Evolutionary conservation across 1,140 invertebrate genomes (phyloP).

Genomic region (Odontomachus brunneus): DNA sequence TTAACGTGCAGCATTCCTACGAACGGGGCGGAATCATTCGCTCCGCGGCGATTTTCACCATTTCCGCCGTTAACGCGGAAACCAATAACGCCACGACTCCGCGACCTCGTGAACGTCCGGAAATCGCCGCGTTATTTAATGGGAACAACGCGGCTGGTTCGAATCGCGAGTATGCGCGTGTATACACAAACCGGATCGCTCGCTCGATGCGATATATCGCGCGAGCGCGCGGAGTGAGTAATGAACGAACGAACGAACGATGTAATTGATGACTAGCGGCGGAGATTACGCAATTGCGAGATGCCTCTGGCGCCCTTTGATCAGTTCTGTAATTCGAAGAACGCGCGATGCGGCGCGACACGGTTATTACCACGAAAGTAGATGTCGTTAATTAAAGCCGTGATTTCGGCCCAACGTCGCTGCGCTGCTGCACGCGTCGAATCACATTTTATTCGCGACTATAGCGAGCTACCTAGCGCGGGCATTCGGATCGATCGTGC

Average conservation of each 20-base stretch:
- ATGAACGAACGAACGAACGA: no score
- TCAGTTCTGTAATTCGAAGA: constrained; percentile 39
- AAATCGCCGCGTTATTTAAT: no score
- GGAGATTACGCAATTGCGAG: not conserved
- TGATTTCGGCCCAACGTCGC: not conserved
- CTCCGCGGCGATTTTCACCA: no score
- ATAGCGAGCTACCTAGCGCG: not conserved
- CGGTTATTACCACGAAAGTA: constrained; percentile 12
- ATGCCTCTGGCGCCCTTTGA: constrained; percentile 27
- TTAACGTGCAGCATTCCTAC: not conserved
- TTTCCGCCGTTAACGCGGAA: no score
- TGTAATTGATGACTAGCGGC: constrained; percentile 24
- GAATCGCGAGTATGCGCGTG: no score
- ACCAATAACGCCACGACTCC: no score
- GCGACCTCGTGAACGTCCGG: no score
- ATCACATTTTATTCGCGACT: constrained; percentile 12
- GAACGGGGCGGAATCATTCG: not conserved
- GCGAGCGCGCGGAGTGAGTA: no score
- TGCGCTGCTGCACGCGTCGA: not conserved
- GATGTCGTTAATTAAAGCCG: constrained; percentile 38
- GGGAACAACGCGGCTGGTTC: no score
- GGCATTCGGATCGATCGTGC: not conserved
- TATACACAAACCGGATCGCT: no score
- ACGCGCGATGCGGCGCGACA: not conserved
- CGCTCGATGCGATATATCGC: no score